phyloP scores from a whole-genome alignment of 2,888 invertebrate genomes.

The Sycophila texana region DNA sequence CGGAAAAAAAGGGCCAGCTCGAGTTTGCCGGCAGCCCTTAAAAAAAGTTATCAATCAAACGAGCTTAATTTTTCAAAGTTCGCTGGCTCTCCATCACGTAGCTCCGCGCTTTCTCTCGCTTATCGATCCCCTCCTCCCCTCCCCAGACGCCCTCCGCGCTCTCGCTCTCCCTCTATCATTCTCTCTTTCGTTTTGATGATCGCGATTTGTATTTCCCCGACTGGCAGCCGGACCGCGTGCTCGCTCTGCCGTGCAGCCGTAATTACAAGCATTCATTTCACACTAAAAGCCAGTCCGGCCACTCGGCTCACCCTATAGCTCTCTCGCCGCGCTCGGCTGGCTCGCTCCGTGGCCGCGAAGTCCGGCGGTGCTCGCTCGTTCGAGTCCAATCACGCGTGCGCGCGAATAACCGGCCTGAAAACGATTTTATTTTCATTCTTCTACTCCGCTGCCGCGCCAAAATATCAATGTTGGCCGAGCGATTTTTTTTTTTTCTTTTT shows the following conservation, averaged over 20 bases:
- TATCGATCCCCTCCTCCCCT: neutral
- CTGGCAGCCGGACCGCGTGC: constrained; percentile 41
- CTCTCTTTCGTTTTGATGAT: constrained; percentile 54
- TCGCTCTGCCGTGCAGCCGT: constrained; percentile 64
- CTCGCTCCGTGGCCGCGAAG: constrained; percentile 59
- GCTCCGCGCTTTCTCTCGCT: neutral
- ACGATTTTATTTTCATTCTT: constrained; percentile 50
- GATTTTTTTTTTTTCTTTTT: no score
- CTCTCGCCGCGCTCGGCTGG: constrained; percentile 17
- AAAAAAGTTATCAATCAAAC: no score
- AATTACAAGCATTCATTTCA: constrained; percentile 76
- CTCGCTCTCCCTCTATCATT: constrained; percentile 19
- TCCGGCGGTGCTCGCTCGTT: constrained; percentile 56
- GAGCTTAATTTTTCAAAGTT: neutral
- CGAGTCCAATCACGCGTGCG: constrained; percentile 54
- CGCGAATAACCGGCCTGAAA: constrained; percentile 36
- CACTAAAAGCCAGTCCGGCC: constrained; percentile 71
- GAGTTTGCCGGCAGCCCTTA: no score
- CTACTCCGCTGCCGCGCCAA: neutral
- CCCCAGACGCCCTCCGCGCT: neutral
- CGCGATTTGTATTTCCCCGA: constrained; percentile 53
- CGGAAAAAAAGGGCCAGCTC: no score
- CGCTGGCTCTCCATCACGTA: neutral
- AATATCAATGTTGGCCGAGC: constrained; percentile 44
- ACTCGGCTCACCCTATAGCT: constrained; percentile 24